Base-by-base conservation (phyloP, 2,113 vertebrate species). In the Trematomus loennbergii region DNA sequence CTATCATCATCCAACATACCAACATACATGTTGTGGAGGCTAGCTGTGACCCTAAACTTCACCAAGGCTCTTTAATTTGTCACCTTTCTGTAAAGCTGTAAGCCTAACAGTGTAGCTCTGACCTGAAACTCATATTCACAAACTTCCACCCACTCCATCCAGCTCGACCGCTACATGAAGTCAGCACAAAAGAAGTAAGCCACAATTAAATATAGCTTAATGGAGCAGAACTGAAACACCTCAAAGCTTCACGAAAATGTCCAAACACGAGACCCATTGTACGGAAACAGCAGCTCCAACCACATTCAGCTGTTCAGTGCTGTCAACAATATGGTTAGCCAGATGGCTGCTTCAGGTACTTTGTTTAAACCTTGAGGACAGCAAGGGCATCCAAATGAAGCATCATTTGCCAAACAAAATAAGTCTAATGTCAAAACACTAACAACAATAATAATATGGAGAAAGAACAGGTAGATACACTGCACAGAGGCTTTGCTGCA, bases 91-190 rank as follows among this genome's bases (percentile, higher is more conserved):
- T 48, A 48, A 43, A 57, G n/a, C 63, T 66, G 61, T 2, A 8
- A 70, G 6, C 11, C n/a, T 63, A 66, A 65, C 5, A 36, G 9
- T 16, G 49, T 0, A 67, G 50, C 59, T 86, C 86, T 71, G 68
- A 88, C 86, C 83, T 82, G 78, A 49, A 53, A n/a, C 63, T 79
- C 71, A 0, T 16, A 36, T 22, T 61, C 71, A 10, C 15, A 69
- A 55, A 69, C 54, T 45, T 79, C 62, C 45, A 79, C 49, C 82
- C 77, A 83, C 48, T 89, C 68, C 61, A 61, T 77, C 80, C 79
- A 81, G 53, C 46, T 36, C 4, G 22, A 84, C 72, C 36, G 75
- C 58, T 79, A 48, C 20, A 63, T 33, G 12, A 82, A 0, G 4
- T 59, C 70, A 43, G 29, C 16, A 62, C 16, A 64, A 40, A 11